Percentiles rank a stretch among this genome's conserved stretches.
These are phyloP conservation scores for Tokudaia tokunoshimensis DNA, from an alignment of 2,797 vertebrate genomes.

Conservation along the genomic window DNA sequence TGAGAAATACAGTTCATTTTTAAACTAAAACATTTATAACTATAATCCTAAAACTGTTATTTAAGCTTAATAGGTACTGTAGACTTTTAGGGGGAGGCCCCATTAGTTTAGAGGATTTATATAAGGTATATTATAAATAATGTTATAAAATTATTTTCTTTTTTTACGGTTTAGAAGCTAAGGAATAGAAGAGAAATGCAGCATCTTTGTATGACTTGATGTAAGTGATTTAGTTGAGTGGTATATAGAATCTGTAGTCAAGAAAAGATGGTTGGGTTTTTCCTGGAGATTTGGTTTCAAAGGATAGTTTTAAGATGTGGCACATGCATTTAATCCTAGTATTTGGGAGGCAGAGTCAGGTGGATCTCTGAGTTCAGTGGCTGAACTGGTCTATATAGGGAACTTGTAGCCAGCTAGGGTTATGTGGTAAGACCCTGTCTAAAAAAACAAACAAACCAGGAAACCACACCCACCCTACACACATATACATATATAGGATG, in stretches of 20 bases:
- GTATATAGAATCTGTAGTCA: not conserved
- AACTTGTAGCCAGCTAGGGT: not conserved
- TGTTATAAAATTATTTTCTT: constrained; percentile 15
- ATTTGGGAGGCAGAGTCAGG: not conserved
- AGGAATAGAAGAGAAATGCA: not conserved
- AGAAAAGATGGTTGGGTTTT: constrained; percentile 33
- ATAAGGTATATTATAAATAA: not conserved
- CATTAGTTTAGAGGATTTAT: not conserved
- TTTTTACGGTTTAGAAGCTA: not conserved
- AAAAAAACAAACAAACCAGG: not conserved
- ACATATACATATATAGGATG: not conserved
- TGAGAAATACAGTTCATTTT: not conserved
- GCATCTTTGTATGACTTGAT: not conserved
- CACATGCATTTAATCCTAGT: not conserved
- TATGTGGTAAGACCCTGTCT: not conserved
- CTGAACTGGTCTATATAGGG: not conserved
- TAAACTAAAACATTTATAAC: constrained; percentile 28
- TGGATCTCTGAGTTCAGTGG: not conserved
- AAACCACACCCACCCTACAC: not conserved
- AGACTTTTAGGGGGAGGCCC: not conserved
- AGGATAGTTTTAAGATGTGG: not conserved
- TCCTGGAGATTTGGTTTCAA: constrained; percentile 28
- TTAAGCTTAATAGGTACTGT: not conserved
- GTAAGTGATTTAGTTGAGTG: constrained; percentile 27
- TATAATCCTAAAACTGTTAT: constrained; percentile 13